Conservation (phyloP, 2,888 invertebrate genomes). For the Phengaris alcon region DNA sequence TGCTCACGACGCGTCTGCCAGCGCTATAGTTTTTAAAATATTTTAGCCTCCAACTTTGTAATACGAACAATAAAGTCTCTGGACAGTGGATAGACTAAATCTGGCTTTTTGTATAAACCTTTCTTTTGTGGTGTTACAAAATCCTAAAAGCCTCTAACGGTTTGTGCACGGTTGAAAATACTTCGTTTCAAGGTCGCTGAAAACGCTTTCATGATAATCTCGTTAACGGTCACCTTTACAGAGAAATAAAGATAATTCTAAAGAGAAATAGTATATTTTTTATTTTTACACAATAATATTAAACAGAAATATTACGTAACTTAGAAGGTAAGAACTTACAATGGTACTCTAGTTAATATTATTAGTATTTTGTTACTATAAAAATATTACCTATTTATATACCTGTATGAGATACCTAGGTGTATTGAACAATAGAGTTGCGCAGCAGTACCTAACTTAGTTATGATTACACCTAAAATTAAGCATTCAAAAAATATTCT, state of each 20-base stretch:
- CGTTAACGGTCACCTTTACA: slow-evolving; percentile 9
- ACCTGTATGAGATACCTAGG: no score
- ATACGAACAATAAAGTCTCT: neutral
- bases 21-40: slow-evolving; percentile 18
- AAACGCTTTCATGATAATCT: slow-evolving; percentile 14
- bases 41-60: slow-evolving; percentile 11
- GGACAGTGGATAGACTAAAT: slow-evolving; percentile 9
- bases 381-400: no score
- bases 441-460: no score
- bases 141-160: slow-evolving; percentile 20
- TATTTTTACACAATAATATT: neutral
- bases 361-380: no score
- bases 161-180: slow-evolving; percentile 9
- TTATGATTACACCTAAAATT: no score
- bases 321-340: neutral
- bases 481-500: neutral
- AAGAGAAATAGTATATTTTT: neutral
- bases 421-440: no score
- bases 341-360: neutral
- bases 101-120: slow-evolving; percentile 1
- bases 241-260: neutral
- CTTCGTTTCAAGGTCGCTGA: neutral
- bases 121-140: slow-evolving; percentile 15
- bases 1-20: slow-evolving; percentile 2
- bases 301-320: neutral